Evolutionary conservation across 2,113 vertebrate genomes (phyloP).

Genomic region (Pseudolaguvia tuberculata): DNA sequence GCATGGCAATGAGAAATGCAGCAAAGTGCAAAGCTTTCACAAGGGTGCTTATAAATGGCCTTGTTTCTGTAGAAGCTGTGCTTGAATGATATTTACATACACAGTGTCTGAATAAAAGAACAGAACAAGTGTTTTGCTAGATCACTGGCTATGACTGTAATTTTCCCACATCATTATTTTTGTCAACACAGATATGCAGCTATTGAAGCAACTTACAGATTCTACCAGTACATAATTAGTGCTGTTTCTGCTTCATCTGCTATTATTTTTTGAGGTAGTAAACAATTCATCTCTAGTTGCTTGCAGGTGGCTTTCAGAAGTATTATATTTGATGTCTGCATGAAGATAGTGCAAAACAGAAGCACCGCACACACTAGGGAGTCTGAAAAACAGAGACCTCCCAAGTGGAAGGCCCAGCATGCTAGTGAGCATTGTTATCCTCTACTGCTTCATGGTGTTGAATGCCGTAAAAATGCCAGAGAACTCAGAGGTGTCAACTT

Average conservation of each 20-base stretch:
- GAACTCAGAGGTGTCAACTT: background rate
- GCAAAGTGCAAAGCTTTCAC: no score
- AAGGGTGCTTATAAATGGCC: background rate
- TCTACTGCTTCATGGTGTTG: background rate
- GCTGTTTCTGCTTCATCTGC: background rate
- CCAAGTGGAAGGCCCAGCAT: background rate
- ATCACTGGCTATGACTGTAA: background rate
- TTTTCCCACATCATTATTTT: background rate
- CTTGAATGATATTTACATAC: background rate
- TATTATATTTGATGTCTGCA: slow-evolving; percentile 5
- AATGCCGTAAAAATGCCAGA: background rate
- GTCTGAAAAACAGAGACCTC: slow-evolving; percentile 23
- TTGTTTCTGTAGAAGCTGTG: background rate
- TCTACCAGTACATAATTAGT: background rate
- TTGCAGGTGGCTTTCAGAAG: background rate
- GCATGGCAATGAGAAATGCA: background rate
- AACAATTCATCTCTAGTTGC: slow-evolving; percentile 14
- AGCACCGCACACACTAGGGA: background rate
- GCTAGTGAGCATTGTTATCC: no score
- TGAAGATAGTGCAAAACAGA: background rate
- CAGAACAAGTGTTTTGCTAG: background rate
- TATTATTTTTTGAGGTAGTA: background rate
- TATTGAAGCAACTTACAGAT: background rate
- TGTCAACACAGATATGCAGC: background rate
- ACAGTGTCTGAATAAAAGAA: background rate